Conservation (phyloP, 2,113 vertebrate species). For the Vireo altiloquus region DNA sequence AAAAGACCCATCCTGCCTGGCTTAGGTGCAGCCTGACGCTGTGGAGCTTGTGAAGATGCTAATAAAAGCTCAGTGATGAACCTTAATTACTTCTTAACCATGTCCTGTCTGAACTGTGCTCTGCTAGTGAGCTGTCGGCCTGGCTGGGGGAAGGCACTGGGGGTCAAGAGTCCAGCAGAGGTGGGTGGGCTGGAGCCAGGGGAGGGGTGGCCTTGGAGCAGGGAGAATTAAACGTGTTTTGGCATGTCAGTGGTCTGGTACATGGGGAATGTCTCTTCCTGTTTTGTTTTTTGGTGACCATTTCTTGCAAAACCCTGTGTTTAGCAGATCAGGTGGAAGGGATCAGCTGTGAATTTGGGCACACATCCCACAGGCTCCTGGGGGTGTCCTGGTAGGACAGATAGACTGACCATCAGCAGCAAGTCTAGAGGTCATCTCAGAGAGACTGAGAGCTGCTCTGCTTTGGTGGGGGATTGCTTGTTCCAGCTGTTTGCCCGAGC, state of each 20-base stretch:
- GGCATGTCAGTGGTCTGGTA: neutral
- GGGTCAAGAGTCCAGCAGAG: neutral
- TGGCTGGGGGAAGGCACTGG: neutral
- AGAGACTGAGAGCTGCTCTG: neutral
- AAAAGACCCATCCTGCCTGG: neutral
- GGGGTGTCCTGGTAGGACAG: neutral
- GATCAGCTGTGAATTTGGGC: neutral
- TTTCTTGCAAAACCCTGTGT: neutral
- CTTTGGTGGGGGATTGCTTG: fast-evolving
- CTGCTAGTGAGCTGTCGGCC: neutral
- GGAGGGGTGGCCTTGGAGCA: neutral
- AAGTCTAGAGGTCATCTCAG: neutral
- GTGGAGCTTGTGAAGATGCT: neutral
- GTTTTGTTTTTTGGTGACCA: fast-evolving
- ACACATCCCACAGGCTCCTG: neutral
- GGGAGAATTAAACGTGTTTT: neutral
- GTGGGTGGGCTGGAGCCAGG: neutral
- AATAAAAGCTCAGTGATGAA: neutral
- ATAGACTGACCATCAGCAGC: neutral
- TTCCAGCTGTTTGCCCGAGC: neutral
- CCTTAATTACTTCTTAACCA: neutral
- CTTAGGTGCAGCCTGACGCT: neutral
- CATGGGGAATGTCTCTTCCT: neutral
- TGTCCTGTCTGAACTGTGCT: neutral
- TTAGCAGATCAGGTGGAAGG: neutral